These are phyloP conservation scores for Sylvicola fuscatus DNA, from an alignment of 2,888 invertebrate genomes.

Conservation along the genomic window DNA sequence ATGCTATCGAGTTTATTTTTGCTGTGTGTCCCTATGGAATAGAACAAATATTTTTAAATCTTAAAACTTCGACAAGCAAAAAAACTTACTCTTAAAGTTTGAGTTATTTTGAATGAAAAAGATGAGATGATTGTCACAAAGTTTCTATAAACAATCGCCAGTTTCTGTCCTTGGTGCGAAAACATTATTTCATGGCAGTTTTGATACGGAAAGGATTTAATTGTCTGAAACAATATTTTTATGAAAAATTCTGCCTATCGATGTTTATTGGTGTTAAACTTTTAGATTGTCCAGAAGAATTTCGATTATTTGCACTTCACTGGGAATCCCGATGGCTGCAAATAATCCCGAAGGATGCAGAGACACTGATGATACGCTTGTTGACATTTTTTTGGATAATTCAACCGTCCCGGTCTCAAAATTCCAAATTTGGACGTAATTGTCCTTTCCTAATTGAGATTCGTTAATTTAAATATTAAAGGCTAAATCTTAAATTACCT, in stretches of 20 bases:
- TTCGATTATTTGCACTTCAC: constrained; percentile 73
- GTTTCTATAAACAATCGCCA: constrained; percentile 74
- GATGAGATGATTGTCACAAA: constrained; percentile 72
- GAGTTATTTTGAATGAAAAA: constrained; percentile 52
- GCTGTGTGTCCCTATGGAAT: constrained; percentile 66
- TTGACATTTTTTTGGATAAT: constrained; percentile 59
- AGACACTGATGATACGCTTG: constrained; percentile 45
- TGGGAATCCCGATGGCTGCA: constrained; percentile 74
- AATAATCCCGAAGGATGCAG: constrained; percentile 65
- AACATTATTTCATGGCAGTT: constrained; percentile 40
- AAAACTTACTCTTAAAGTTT: constrained; percentile 25
- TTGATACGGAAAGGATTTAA: constrained; percentile 29
- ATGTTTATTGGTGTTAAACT: constrained; percentile 8
- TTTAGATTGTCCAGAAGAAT: constrained; percentile 73
- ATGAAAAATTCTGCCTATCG: no score
- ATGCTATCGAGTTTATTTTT: constrained; percentile 28
- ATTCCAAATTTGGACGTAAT: constrained; percentile 81
- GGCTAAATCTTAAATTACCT: constrained; percentile 11
- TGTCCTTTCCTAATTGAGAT: constrained; percentile 35
- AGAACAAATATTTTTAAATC: no score
- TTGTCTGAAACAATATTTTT: constrained; percentile 13
- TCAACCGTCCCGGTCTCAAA: constrained; percentile 67
- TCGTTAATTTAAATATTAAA: not conserved
- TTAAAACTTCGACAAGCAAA: no score
- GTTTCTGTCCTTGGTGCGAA: constrained; percentile 69